A percentile compares a stretch with the other conserved stretches of the same genome.
Conservation (phyloP, 2,113 vertebrate genomes). For the Paralichthys olivaceus region DNA sequence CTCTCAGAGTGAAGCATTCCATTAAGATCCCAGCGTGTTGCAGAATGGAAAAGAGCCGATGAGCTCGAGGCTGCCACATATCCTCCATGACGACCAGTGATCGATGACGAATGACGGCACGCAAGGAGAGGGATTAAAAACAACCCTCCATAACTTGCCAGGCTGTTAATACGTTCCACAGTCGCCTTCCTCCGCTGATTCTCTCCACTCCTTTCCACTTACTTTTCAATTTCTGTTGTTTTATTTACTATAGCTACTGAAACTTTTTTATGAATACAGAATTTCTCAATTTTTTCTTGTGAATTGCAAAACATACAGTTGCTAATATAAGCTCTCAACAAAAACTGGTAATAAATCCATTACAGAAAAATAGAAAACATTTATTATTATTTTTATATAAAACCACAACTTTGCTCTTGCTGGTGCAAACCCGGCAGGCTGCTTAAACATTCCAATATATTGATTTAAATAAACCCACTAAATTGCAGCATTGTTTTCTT, state of each 20-base stretch:
- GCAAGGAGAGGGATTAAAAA: conserved; percentile 66
- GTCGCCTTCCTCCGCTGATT: not conserved
- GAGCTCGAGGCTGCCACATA: conserved; percentile 48
- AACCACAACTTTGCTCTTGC: too few relatives aligned
- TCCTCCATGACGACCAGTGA: conserved; percentile 69
- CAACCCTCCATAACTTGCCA: conserved; percentile 42
- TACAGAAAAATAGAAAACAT: too few relatives aligned
- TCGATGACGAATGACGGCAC: conserved; percentile 65
- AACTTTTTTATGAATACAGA: not conserved
- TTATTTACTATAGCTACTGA: conserved; percentile 1
- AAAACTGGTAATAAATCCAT: too few relatives aligned
- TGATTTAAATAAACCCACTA: too few relatives aligned
- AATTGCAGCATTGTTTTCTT: too few relatives aligned
- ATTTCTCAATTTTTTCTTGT: not conserved
- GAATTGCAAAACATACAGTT: too few relatives aligned
- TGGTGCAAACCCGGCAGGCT: too few relatives aligned
- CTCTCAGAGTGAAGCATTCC: conserved; percentile 52
- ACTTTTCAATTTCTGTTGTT: conserved; percentile 14
- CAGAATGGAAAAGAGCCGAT: conserved; percentile 23
- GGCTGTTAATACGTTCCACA: conserved; percentile 17
- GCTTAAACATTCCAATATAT: too few relatives aligned
- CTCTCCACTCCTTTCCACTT: not conserved
- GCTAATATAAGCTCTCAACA: too few relatives aligned
- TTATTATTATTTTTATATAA: too few relatives aligned
- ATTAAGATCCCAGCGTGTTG: conserved; percentile 64